Conservation (phyloP, 2,888 invertebrate genomes). For the Corythucha ciliata region DNA sequence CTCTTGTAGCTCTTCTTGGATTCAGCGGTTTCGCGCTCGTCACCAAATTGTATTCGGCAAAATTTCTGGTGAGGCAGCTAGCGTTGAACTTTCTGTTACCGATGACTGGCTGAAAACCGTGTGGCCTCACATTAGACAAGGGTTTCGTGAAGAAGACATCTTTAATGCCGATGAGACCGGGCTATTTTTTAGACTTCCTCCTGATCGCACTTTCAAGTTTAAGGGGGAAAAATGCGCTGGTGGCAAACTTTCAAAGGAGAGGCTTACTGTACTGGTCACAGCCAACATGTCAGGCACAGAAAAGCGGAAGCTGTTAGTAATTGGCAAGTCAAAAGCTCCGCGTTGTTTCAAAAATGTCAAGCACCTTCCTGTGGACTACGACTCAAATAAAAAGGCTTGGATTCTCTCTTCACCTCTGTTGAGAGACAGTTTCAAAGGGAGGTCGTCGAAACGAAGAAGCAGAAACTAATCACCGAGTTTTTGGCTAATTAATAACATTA, state of each 20-base stretch:
- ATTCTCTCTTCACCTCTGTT: no score
- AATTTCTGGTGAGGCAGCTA: no score
- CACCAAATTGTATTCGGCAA: no score
- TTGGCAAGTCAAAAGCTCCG: constrained; percentile 38
- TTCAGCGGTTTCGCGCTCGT: no score
- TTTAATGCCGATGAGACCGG: constrained; percentile 38
- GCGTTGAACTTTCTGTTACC: no score
- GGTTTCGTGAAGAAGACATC: constrained; percentile 33
- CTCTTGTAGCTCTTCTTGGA: no score
- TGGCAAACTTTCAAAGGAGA: not conserved
- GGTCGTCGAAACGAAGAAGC: no score
- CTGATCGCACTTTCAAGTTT: constrained; percentile 36
- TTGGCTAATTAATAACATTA: no score
- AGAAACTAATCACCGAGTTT: no score
- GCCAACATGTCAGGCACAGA: constrained; percentile 38
- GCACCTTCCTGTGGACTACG: constrained; percentile 34
- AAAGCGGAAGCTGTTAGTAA: constrained; percentile 38
- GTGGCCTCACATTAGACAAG: no score
- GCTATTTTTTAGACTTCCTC: constrained; percentile 34
- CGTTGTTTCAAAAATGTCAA: constrained; percentile 39
- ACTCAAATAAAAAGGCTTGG: constrained; percentile 30
- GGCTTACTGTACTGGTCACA: not conserved
- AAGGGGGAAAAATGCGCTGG: constrained; percentile 36
- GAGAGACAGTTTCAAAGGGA: no score
- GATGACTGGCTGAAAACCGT: no score